phyloP scores from a whole-genome alignment of 2,797 vertebrate species.

The Lacerta bilineata region DNA sequence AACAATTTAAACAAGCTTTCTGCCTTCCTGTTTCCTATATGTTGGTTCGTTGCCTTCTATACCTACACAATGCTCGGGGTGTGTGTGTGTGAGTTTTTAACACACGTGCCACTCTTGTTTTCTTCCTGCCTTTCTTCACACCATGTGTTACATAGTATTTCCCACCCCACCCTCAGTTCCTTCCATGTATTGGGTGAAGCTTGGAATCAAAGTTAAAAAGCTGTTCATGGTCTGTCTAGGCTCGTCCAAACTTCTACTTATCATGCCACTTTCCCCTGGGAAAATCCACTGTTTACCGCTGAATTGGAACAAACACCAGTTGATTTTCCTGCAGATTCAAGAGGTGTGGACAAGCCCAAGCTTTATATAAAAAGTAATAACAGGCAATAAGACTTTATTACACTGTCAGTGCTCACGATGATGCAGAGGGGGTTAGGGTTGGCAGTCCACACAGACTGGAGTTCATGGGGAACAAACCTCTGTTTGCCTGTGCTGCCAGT shows the following conservation, averaged over 20 bases:
- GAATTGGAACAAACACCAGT: too few relatives aligned
- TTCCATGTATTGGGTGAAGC: slow-evolving; percentile 68
- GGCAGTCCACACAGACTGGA: slow-evolving; percentile 65
- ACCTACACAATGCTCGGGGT: slow-evolving; percentile 6
- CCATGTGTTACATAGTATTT: slow-evolving; percentile 60
- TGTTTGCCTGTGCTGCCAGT: too few relatives aligned
- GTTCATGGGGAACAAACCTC: slow-evolving; percentile 39
- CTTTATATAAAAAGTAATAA: slow-evolving; percentile 74
- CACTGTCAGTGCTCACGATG: slow-evolving; percentile 60
- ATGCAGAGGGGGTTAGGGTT: slow-evolving; percentile 62
- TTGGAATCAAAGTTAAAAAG: slow-evolving; percentile 78
- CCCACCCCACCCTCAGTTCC: slow-evolving; percentile 47
- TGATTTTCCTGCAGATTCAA: too few relatives aligned
- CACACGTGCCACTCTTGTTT: slow-evolving; percentile 31
- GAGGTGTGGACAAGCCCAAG: slow-evolving; percentile 14
- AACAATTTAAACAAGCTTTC: slow-evolving; percentile 32
- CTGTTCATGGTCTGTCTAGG: slow-evolving; percentile 61
- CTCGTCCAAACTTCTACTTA: too few relatives aligned
- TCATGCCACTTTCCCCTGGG: too few relatives aligned
- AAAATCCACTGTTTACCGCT: too few relatives aligned
- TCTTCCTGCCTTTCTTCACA: slow-evolving; percentile 33
- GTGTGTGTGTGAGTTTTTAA: too few relatives aligned
- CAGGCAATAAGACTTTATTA: slow-evolving; percentile 81
- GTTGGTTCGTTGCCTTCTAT: slow-evolving; percentile 49
- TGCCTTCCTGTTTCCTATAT: slow-evolving; percentile 41